Percentiles rank a stretch among this genome's conserved stretches.
These are phyloP conservation scores for Selenia dentaria DNA, from an alignment of 2,888 invertebrate species.

Conservation along the genomic window DNA sequence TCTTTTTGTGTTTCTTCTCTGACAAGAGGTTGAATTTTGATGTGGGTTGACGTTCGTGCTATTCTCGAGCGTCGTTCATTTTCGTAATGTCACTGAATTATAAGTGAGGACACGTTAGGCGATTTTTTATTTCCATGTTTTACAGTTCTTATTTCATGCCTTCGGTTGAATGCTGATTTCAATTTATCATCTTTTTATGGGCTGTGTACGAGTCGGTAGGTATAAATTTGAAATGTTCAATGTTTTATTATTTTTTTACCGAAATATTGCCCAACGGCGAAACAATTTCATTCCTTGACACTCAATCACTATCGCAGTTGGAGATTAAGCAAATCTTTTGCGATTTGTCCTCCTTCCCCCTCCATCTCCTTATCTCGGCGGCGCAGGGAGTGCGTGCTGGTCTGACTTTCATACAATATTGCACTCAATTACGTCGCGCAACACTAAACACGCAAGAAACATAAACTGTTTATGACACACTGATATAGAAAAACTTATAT, in stretches of 20 bases:
- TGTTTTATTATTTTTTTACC: conserved; percentile 64
- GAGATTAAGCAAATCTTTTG: conserved; percentile 63
- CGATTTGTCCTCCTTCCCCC: conserved; percentile 47
- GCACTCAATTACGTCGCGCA: conserved; percentile 49
- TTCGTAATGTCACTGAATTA: conserved; percentile 56
- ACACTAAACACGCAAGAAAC: conserved; percentile 32
- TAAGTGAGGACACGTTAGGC: conserved; percentile 52
- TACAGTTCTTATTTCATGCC: conserved; percentile 10
- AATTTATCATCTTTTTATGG: conserved; percentile 43
- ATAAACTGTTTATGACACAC: conserved; percentile 6
- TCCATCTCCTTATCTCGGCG: conserved; percentile 28
- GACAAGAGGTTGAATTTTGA: conserved; percentile 58
- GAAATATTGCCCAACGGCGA: conserved; percentile 48
- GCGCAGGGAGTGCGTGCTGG: conserved; percentile 35
- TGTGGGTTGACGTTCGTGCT: conserved; percentile 63
- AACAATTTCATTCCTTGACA: conserved; percentile 61
- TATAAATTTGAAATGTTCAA: too few relatives aligned
- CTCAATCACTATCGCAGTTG: conserved; percentile 53
- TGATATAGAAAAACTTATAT: conserved; percentile 1
- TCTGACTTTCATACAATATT: conserved; percentile 50
- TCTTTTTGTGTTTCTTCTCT: conserved; percentile 49
- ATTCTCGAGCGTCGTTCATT: conserved; percentile 50
- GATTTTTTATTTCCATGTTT: conserved; percentile 47
- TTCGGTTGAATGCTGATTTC: conserved; percentile 35
- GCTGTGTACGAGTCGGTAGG: too few relatives aligned